Evolutionary conservation across 2,888 invertebrate genomes (phyloP).

Genomic region (Hydriomena furcata): DNA sequence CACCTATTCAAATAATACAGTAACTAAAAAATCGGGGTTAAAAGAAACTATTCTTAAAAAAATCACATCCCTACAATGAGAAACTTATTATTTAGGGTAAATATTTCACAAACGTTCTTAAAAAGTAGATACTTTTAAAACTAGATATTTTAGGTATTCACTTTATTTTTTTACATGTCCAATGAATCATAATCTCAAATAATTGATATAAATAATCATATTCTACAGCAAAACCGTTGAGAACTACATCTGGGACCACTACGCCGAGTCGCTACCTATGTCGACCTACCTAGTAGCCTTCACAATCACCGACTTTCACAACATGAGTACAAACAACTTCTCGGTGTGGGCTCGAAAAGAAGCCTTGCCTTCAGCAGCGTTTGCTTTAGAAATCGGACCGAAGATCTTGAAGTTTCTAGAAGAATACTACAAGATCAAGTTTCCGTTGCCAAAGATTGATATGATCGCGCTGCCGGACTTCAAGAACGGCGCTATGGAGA

Average conservation of each 20-base stretch:
- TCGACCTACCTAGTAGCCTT: slow-evolving; percentile 95
- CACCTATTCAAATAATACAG: too few species aligned
- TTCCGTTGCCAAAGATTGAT: slow-evolving; percentile 92
- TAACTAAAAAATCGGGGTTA: too few species aligned
- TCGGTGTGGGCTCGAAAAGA: slow-evolving; percentile 88
- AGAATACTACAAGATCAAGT: slow-evolving; percentile 89
- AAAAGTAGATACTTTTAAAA: too few species aligned
- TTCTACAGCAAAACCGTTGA: slow-evolving; percentile 78
- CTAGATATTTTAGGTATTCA: too few species aligned
- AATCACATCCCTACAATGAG: too few species aligned
- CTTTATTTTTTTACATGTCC: too few species aligned
- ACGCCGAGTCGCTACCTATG: slow-evolving; percentile 91
- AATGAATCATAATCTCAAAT: too few species aligned
- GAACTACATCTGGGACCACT: slow-evolving; percentile 90
- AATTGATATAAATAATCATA: not conserved
- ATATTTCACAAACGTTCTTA: too few species aligned
- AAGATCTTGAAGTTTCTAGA: slow-evolving; percentile 88
- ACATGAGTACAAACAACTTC: slow-evolving; percentile 83
- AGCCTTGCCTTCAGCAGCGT: slow-evolving; percentile 88
- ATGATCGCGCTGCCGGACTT: slow-evolving; percentile 97
- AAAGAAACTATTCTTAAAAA: too few species aligned
- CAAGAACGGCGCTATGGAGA: slow-evolving; percentile 95
- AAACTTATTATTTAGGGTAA: too few species aligned
- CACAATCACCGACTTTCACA: slow-evolving; percentile 90
- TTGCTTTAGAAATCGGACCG: slow-evolving; percentile 90